phyloP scores from a whole-genome alignment of 2,797 vertebrate genomes.

The Vespertilio murinus region DNA sequence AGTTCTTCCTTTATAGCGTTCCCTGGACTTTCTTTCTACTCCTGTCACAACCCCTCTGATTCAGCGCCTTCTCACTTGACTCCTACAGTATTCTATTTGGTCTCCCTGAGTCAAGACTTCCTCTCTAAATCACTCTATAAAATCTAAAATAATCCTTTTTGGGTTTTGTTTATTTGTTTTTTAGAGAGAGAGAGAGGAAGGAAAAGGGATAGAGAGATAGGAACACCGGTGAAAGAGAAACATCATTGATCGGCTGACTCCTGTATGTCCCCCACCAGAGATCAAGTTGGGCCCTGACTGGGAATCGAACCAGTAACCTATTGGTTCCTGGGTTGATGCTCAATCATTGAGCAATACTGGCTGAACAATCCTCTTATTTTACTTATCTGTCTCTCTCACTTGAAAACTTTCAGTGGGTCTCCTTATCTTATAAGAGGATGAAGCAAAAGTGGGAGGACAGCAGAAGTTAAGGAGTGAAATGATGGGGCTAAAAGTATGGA shows the following conservation, averaged over 20 bases:
- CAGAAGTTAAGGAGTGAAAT: background rate
- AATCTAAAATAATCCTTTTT: background rate
- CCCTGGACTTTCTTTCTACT: background rate
- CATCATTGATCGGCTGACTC: no score
- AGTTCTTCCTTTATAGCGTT: background rate
- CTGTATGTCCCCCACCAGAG: no score
- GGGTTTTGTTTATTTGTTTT: no score
- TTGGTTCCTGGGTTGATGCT: no score
- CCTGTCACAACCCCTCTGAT: background rate
- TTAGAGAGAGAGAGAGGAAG: no score
- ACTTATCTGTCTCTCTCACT: background rate
- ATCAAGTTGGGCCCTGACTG: no score
- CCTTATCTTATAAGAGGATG: background rate
- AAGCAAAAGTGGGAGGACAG: background rate
- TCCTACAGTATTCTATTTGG: background rate
- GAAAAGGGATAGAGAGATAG: no score
- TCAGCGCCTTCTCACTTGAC: background rate
- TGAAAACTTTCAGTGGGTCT: background rate
- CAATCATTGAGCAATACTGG: no score
- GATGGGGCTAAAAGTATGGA: background rate
- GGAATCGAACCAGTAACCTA: no score
- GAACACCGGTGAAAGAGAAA: no score
- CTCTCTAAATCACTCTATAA: background rate
- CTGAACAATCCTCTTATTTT: background rate
- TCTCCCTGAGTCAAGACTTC: background rate